Conservation (phyloP, 92 coral and sea anemone species). For the Nematostella vectensis region DNA sequence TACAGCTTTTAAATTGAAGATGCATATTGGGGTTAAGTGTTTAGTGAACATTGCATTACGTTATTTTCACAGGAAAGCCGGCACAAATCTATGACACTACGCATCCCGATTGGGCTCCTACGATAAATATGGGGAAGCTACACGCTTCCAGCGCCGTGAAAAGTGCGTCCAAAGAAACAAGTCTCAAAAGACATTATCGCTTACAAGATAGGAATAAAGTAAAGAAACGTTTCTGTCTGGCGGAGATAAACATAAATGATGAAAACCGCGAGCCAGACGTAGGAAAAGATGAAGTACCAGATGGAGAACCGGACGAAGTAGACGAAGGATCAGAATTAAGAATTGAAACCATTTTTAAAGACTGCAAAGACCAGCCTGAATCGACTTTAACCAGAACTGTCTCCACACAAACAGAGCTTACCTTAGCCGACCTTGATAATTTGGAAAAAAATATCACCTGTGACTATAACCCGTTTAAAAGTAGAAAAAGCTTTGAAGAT, state of each 20-base stretch:
- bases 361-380: neutral
- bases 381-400: neutral
- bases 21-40: neutral
- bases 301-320: neutral
- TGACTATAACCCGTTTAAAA: neutral
- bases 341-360: neutral
- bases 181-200: slow-evolving; percentile 9
- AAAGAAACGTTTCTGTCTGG: slow-evolving; percentile 14
- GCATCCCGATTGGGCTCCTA: slow-evolving; percentile 53
- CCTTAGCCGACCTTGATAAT: slow-evolving; percentile 10
- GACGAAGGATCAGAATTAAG: neutral
- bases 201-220: slow-evolving; percentile 9
- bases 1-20: neutral
- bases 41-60: slow-evolving; percentile 1
- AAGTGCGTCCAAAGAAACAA: slow-evolving; percentile 2
- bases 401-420: slow-evolving; percentile 15
- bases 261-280: neutral
- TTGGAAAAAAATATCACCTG: slow-evolving; percentile 2
- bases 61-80: slow-evolving; percentile 27
- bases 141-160: slow-evolving; percentile 19
- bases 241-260: slow-evolving; percentile 5
- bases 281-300: neutral
- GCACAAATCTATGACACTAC: slow-evolving; percentile 21
- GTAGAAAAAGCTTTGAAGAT: slow-evolving; percentile 4
- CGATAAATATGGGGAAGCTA: slow-evolving; percentile 23